Conservation (phyloP, 53 echinoderm and acorn worm species). For the Astropecten irregularis region DNA sequence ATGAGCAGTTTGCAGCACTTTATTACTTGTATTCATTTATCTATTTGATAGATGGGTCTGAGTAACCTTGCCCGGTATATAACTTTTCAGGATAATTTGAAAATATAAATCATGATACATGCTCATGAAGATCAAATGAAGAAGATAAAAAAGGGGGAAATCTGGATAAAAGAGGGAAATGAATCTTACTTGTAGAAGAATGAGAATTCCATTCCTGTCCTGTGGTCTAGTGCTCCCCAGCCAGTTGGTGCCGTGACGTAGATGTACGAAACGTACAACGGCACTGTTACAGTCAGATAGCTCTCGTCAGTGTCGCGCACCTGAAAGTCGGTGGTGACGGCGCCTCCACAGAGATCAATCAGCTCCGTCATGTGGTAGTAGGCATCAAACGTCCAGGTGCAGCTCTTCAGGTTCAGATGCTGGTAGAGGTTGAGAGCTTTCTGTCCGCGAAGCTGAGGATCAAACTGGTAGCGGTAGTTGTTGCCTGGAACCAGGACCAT, state of each 20-base stretch:
- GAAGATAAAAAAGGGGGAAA: too few relatives aligned
- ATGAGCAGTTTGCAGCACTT: too few relatives aligned
- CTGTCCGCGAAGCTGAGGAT: constrained; percentile 79
- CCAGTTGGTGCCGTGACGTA: constrained; percentile 97
- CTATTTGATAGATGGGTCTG: too few relatives aligned
- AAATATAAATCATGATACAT: too few relatives aligned
- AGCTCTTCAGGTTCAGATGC: constrained; percentile 96
- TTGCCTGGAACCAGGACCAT: constrained; percentile 84
- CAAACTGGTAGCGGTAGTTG: constrained; percentile 98
- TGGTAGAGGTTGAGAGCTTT: constrained; percentile 82
- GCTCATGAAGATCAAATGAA: too few relatives aligned
- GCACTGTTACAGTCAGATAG: constrained; percentile 93
- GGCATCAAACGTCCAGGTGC: constrained; percentile 97
- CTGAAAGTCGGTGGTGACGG: constrained; percentile 93
- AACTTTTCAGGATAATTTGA: too few relatives aligned
- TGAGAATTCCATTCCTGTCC: constrained; percentile 99
- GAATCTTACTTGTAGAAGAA: constrained; percentile 98
- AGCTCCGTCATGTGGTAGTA: constrained; percentile 99
- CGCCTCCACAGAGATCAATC: constrained; percentile 95
- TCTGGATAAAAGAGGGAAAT: too few relatives aligned
- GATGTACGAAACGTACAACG: constrained; percentile 91
- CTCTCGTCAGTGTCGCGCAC: constrained; percentile 93
- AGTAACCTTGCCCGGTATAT: too few relatives aligned
- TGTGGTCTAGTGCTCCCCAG: constrained; percentile 93
- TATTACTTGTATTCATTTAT: too few relatives aligned